Evolutionary conservation across 2,888 invertebrate species (phyloP).

Genomic region (Hyppa rectilinea): DNA sequence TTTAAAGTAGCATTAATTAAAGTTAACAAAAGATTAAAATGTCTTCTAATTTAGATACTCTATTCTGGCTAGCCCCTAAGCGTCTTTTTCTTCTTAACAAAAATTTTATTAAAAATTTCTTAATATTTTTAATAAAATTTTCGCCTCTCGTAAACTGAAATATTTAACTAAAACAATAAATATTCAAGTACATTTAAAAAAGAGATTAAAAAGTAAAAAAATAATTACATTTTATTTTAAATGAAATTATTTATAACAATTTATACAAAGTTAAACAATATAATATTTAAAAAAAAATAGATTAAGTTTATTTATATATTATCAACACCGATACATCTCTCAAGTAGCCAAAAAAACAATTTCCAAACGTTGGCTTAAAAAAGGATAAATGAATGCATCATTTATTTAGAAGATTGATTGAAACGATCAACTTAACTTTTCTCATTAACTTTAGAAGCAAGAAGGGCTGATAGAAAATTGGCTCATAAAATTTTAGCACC

Average conservation of each 20-base stretch:
- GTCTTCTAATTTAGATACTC: neutral
- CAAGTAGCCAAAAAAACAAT: conserved; percentile 56
- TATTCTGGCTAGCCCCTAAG: neutral
- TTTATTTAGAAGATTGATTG: conserved; percentile 71
- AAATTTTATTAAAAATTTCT: conserved; percentile 66
- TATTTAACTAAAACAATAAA: conserved; percentile 65
- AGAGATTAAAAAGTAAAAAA: no score
- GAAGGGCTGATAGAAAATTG: conserved; percentile 36
- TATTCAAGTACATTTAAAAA: no score
- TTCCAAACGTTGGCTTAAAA: conserved; percentile 57
- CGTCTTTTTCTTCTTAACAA: neutral
- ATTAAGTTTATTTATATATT: no score
- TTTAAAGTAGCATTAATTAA: conserved; percentile 1
- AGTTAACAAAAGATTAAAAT: conserved; percentile 5
- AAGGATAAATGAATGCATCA: conserved; percentile 66
- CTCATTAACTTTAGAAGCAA: conserved; percentile 62
- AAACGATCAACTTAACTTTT: conserved; percentile 67
- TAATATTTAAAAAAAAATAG: no score
- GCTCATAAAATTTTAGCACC: conserved; percentile 58
- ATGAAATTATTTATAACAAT: no score
- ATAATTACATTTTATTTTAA: no score
- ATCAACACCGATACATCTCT: conserved; percentile 65
- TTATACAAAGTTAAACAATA: no score
- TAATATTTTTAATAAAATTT: conserved; percentile 67
- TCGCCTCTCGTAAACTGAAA: conserved; percentile 66